These are phyloP conservation scores for Mastomys natalensis DNA, from an alignment of 2,113 vertebrate species.

Conservation along the genomic window DNA sequence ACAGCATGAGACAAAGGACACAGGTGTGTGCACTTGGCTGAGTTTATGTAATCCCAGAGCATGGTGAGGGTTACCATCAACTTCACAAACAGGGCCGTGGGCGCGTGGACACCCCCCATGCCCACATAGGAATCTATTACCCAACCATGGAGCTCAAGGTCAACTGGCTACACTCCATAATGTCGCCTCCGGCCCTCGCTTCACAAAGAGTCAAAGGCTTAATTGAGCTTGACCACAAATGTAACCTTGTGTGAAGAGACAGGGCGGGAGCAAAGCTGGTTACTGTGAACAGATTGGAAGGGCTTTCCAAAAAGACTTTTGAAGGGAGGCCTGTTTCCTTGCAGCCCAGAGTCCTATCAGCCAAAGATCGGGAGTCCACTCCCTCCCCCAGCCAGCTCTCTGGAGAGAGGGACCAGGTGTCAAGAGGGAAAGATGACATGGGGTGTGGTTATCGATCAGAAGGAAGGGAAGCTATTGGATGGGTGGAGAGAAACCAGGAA, in stretches of 20 bases:
- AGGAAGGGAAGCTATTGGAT: rapidly evolving
- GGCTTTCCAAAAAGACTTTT: neutral
- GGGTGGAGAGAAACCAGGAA: neutral
- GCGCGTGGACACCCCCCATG: rapidly evolving
- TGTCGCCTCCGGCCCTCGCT: neutral
- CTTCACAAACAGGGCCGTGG: neutral
- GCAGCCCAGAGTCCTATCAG: neutral
- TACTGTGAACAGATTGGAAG: neutral
- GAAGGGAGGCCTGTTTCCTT: neutral
- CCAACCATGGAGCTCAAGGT: neutral
- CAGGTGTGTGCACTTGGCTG: neutral
- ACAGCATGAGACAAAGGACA: neutral
- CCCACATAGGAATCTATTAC: neutral
- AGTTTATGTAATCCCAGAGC: neutral
- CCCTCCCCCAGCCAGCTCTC: too few species aligned
- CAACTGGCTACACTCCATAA: neutral
- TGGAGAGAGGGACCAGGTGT: neutral
- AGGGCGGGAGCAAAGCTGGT: neutral
- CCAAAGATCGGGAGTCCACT: too few species aligned
- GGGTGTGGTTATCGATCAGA: rapidly evolving
- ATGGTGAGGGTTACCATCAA: neutral
- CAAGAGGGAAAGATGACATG: neutral
- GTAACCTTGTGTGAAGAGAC: neutral
- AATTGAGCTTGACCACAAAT: neutral
- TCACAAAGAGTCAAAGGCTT: neutral